A percentile compares a stretch with the other conserved stretches of the same genome.
These are phyloP conservation scores for Paramormyrops hopkinsi DNA, from an alignment of 2,797 vertebrate genomes.

Conservation along the genomic window DNA sequence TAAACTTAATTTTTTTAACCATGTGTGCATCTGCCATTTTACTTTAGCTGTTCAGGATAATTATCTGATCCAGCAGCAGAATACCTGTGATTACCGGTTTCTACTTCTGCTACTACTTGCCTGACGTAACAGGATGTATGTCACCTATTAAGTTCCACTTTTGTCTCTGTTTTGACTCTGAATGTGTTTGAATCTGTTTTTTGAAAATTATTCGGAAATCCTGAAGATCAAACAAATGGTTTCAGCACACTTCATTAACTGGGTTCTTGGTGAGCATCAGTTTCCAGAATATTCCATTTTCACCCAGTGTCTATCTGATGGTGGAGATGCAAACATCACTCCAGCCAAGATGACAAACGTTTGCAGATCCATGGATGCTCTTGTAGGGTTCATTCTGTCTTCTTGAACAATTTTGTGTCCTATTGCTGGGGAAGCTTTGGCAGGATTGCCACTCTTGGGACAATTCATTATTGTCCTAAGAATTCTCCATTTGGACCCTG, in stretches of 20 bases:
- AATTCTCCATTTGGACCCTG: neutral
- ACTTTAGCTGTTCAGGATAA: neutral
- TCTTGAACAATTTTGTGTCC: neutral
- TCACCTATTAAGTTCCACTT: neutral
- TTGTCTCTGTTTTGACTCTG: neutral
- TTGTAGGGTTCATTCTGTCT: neutral
- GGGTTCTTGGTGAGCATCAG: neutral
- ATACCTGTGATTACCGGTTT: no score
- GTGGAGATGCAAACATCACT: neutral
- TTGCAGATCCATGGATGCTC: neutral
- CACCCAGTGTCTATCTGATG: neutral
- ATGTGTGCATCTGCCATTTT: neutral
- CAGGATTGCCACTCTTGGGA: neutral
- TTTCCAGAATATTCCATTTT: neutral
- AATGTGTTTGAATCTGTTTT: neutral
- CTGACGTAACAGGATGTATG: neutral
- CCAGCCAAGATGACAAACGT: neutral
- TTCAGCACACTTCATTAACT: neutral
- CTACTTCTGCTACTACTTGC: neutral
- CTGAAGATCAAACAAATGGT: neutral
- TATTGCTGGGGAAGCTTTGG: neutral
- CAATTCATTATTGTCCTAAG: neutral
- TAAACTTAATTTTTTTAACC: neutral
- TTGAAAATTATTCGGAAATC: neutral
- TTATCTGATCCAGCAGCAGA: neutral